phyloP scores from a whole-genome alignment of 2,797 vertebrate genomes.

The Crax fasciolata region DNA sequence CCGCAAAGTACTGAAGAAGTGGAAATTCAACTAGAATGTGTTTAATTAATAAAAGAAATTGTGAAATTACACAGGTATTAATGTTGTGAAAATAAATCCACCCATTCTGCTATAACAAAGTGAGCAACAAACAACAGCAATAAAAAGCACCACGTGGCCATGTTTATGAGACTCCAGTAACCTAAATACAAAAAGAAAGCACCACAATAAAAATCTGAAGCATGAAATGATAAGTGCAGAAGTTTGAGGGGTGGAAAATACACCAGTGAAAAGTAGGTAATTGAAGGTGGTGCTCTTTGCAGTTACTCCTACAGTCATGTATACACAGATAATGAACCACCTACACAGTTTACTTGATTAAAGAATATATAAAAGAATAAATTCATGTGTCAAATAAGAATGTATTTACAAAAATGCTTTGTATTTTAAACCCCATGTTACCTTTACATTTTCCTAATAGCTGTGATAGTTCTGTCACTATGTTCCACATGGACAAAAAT shows the following conservation, averaged over 20 bases:
- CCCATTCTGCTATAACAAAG: neutral
- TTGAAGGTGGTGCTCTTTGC: neutral
- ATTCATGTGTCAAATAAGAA: neutral
- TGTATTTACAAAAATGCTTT: neutral
- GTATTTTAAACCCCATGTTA: neutral
- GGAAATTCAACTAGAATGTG: neutral
- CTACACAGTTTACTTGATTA: neutral
- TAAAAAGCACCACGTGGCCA: neutral
- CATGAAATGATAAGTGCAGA: neutral
- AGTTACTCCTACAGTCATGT: neutral
- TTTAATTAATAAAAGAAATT: neutral
- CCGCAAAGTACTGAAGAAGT: neutral
- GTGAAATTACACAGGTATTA: neutral
- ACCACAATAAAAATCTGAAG: neutral
- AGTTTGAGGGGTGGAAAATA: neutral
- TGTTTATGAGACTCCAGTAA: neutral
- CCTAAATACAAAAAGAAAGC: neutral
- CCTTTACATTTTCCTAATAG: neutral
- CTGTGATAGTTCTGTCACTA: neutral
- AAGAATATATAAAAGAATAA: neutral
- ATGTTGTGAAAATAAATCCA: neutral
- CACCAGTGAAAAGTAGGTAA: neutral
- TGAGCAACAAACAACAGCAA: neutral
- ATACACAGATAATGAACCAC: neutral
- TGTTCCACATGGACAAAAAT: neutral